A percentile compares a stretch with the other conserved stretches of the same genome.
phyloP scores from a whole-genome alignment of 2,888 invertebrate species.

The Apantesis nais region DNA sequence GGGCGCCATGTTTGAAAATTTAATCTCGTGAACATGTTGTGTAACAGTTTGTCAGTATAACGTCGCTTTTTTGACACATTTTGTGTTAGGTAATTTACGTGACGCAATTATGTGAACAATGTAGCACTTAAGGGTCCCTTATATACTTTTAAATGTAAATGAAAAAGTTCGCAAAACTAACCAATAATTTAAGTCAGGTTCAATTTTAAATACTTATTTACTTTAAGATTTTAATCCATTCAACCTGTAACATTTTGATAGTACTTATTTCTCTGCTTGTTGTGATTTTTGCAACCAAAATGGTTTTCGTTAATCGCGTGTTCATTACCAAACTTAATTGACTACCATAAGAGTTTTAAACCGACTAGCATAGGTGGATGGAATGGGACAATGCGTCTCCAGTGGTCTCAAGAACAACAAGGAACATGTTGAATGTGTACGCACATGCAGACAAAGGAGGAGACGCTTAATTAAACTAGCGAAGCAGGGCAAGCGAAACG shows the following conservation, averaged over 20 bases:
- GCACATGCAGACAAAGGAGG: constrained; percentile 79
- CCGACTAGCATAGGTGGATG: constrained; percentile 38
- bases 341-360: constrained; percentile 25
- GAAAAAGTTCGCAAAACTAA: neutral
- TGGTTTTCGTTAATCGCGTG: neutral
- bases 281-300: neutral
- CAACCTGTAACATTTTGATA: neutral
- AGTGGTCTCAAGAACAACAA: constrained; percentile 68
- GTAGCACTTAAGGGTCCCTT: constrained; percentile 45
- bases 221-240: neutral
- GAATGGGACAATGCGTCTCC: constrained; percentile 54
- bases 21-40: constrained; percentile 74
- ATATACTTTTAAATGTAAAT: constrained; percentile 17
- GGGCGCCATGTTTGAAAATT: constrained; percentile 75
- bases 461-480: constrained; percentile 85
- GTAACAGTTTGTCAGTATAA: constrained; percentile 63
- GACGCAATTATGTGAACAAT: constrained; percentile 44
- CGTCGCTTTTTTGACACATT: constrained; percentile 63
- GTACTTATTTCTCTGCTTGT: neutral
- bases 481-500: constrained; percentile 81
- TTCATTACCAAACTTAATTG: neutral
- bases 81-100: constrained; percentile 66
- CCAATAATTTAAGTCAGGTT: neutral
- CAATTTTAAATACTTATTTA: neutral
- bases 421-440: constrained; percentile 77